Evolutionary conservation across 2,113 vertebrate genomes (phyloP).

Genomic region (Struthio camelus): DNA sequence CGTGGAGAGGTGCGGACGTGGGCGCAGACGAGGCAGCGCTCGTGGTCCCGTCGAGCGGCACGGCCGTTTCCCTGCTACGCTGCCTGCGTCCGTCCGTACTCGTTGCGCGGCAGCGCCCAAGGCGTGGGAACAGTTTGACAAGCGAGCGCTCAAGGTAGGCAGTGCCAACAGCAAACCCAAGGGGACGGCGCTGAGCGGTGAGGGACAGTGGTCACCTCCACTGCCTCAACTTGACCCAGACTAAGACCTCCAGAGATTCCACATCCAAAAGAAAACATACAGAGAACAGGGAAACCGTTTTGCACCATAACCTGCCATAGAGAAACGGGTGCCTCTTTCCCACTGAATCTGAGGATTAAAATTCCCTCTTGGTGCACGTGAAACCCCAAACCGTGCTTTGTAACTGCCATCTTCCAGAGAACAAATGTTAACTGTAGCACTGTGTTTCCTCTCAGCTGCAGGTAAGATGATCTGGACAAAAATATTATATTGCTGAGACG

Average conservation of each 20-base stretch:
- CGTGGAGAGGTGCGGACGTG: background rate
- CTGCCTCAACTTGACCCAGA: no score
- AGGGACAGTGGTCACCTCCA: no score
- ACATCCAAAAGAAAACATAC: background rate
- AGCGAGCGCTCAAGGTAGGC: no score
- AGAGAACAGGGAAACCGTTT: background rate
- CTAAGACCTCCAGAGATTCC: background rate
- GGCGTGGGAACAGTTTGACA: no score
- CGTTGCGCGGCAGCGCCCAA: no score
- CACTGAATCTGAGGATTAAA: accelerated
- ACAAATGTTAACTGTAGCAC: background rate
- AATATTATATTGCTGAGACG: background rate
- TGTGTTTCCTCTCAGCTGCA: constrained; percentile 31
- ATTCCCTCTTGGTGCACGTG: background rate
- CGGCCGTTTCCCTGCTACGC: no score
- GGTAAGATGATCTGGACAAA: constrained; percentile 23
- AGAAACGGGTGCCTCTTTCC: background rate
- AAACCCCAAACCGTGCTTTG: constrained; percentile 1
- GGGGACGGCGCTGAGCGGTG: no score
- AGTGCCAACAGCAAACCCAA: no score
- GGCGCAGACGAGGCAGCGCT: background rate
- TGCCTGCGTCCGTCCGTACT: no score
- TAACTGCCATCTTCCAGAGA: background rate
- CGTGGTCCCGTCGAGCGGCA: no score
- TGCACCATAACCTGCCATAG: background rate